Evolutionary conservation across 2,888 invertebrate species (phyloP), one percentile per base, ranked within the genome.

Genomic region (Halictus quadricinctus): DNA sequence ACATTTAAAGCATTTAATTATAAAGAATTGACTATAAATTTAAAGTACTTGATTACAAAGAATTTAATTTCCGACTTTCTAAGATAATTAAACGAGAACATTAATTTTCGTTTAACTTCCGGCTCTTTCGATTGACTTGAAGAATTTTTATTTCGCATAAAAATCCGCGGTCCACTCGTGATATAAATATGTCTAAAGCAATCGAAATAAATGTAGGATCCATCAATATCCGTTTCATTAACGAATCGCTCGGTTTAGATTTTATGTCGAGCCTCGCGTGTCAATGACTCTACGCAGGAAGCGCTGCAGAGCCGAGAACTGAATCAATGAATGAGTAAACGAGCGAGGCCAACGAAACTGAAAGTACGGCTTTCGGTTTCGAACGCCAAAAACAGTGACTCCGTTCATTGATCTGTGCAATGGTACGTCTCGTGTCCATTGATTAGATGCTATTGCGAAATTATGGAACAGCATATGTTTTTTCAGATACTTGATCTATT

Each of bases 361-460:
- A 83, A 86, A 89, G 84, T 84, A 58, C 78, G 80, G 60, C 80
- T 80, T 84, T 87, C 70, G 80, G 60, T 82, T 83, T 76, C 25
- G 66, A 60, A 60, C 83, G 83, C 81, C 70, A 21, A 43, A 70
- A 70, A 70, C 70, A 70, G 70, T 70, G n/a, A 21, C n/a, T 43
- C 13, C n/a, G 70, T 77, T 64, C 76, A 21, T 73, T 25, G 70
- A 41, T 76, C 48, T 76, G 70, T 43, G 18, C 13, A 66, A 73
- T 60, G 80, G 25, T 15, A 18, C 41, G 60, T 15, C 15, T 64
- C 74, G 86, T 76, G 60, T 15, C 41, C 72, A 21, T 48, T 58
- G 80, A 84, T 88, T 77, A 81, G 76, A 80, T 84, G 79, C 25
- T 60, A 58, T 79, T 58, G 36, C 36, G 48, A 54, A 36, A 18